Conservation (phyloP, 2,113 vertebrate genomes). For the Macquaria ambigua region DNA sequence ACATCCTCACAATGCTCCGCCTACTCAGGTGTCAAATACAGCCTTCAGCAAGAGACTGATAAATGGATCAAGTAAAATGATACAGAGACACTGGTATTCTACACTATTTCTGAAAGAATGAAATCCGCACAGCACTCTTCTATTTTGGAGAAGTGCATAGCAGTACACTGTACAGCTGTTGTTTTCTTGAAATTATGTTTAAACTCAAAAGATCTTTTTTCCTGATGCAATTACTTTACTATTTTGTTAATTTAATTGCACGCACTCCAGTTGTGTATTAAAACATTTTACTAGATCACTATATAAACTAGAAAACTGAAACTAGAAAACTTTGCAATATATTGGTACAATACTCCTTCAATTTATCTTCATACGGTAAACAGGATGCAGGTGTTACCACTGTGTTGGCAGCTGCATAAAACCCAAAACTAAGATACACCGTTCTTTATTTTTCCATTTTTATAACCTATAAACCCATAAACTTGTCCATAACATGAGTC, state of each 20-base stretch:
- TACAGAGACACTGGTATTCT: neutral
- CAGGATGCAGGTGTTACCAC: constrained; percentile 15
- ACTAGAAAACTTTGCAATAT: neutral
- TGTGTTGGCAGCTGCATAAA: constrained; percentile 10
- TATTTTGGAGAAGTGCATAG: neutral
- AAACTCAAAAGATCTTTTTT: neutral
- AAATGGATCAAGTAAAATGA: neutral
- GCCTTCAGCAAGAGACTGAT: constrained; percentile 3
- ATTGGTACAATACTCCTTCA: too few species aligned
- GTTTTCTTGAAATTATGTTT: neutral
- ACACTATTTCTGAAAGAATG: neutral
- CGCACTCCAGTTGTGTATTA: neutral
- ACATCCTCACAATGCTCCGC: constrained; percentile 7
- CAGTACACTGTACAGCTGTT: neutral
- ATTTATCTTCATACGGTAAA: neutral
- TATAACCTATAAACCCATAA: neutral
- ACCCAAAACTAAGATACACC: neutral
- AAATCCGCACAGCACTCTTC: neutral
- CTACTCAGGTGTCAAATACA: constrained; percentile 27
- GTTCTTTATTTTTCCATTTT: neutral
- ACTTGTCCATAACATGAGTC: neutral
- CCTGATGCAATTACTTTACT: neutral
- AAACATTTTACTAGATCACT: neutral
- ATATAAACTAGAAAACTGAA: neutral
- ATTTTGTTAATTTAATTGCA: neutral